Percentiles rank a stretch among this genome's conserved stretches.
Conservation (phyloP, 2,797 vertebrate genomes). For the Eleutherodactylus coqui region DNA sequence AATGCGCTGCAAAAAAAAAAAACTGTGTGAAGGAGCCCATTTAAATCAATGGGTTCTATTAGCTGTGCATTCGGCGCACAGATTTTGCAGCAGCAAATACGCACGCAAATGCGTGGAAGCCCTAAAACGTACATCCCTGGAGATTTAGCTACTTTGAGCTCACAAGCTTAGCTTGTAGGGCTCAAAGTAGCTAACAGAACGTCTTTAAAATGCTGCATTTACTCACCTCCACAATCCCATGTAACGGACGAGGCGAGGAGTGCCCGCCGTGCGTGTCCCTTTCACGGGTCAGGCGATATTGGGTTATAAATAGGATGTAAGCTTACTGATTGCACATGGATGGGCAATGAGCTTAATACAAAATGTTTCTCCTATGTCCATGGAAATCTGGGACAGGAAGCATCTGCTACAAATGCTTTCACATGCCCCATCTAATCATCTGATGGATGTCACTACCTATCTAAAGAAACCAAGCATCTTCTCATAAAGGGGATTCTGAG, state of each 20-base stretch:
- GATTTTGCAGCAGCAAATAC: too few species aligned
- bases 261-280: not conserved
- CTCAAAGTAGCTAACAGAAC: too few species aligned
- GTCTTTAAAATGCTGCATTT: not conserved
- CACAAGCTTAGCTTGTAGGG: too few species aligned
- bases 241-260: not conserved
- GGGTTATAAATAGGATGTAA: not conserved
- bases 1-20: too few species aligned
- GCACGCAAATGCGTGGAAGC: too few species aligned
- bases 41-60: too few species aligned
- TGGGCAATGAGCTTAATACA: not conserved
- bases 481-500: not conserved
- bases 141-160: too few species aligned
- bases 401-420: not conserved
- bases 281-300: not conserved
- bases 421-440: slow-evolving; percentile 16
- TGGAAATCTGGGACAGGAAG: not conserved
- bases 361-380: not conserved
- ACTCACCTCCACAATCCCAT: not conserved
- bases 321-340: not conserved
- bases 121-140: too few species aligned
- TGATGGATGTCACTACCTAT: not conserved
- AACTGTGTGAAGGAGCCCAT: too few species aligned
- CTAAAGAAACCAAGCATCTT: not conserved
- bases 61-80: too few species aligned